Conservation (phyloP, 2,113 vertebrate genomes). For the Cettia cetti region DNA sequence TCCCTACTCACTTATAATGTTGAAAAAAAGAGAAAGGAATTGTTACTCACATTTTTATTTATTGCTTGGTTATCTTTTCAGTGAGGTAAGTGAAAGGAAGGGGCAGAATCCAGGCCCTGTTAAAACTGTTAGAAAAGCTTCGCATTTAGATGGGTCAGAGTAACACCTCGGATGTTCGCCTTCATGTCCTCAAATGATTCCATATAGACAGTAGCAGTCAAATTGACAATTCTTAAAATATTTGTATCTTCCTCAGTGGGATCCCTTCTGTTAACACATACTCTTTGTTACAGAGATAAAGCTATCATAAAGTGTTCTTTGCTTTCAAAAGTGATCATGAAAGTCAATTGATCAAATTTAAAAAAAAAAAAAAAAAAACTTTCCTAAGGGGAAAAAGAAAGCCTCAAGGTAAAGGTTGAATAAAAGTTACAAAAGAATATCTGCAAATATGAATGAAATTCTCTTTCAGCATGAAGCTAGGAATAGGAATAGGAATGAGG, state of each 20-base stretch:
- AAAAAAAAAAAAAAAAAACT: neutral
- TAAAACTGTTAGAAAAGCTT: neutral
- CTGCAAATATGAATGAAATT: slow-evolving; percentile 65
- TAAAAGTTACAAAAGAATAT: slow-evolving; percentile 58
- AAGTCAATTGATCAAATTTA: slow-evolving; percentile 51
- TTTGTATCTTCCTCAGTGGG: neutral
- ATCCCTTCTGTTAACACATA: neutral
- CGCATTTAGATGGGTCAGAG: neutral
- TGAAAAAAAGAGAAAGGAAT: neutral
- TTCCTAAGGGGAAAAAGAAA: slow-evolving; percentile 42
- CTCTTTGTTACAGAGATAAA: slow-evolving; percentile 37
- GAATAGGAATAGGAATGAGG: slow-evolving; percentile 51
- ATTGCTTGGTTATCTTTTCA: neutral
- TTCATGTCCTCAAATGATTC: neutral
- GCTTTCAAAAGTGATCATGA: slow-evolving; percentile 30
- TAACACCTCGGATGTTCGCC: neutral
- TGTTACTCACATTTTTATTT: neutral
- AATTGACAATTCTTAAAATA: neutral
- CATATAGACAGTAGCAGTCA: neutral
- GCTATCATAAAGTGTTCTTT: slow-evolving; percentile 10
- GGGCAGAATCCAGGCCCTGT: neutral
- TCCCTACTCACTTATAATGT: neutral
- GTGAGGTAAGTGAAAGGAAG: neutral
- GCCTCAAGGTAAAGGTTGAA: slow-evolving; percentile 49
- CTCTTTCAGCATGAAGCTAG: slow-evolving; percentile 18